Conservation (phyloP, 2,113 vertebrate species). For the Butorides virescens region DNA sequence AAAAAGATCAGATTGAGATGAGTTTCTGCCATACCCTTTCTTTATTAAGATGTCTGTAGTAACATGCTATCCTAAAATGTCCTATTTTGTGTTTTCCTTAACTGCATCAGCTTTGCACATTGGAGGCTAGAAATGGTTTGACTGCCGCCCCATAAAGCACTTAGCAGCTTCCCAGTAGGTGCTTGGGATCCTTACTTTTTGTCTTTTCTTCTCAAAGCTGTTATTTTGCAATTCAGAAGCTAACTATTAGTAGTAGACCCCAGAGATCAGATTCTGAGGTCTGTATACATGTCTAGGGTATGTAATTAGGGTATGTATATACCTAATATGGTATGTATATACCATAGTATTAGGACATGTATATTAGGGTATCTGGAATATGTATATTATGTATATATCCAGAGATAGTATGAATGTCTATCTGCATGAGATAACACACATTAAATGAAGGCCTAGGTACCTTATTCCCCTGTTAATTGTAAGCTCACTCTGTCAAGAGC, state of each 20-base stretch:
- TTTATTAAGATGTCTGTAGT: not conserved
- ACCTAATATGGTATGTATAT: too few relatives aligned
- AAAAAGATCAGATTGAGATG: not conserved
- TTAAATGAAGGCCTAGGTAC: not conserved
- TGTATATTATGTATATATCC: not conserved
- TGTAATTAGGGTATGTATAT: too few relatives aligned
- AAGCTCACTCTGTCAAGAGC: not conserved
- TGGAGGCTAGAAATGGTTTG: not conserved
- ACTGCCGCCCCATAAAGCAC: not conserved
- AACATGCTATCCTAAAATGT: not conserved
- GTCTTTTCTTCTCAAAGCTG: not conserved
- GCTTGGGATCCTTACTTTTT: not conserved
- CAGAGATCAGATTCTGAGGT: not conserved
- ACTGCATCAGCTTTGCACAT: not conserved
- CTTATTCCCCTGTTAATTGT: not conserved
- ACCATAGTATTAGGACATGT: too few relatives aligned
- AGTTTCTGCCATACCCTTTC: not conserved
- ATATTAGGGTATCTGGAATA: not conserved
- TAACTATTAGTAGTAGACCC: not conserved
- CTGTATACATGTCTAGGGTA: not conserved
- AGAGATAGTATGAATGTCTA: not conserved
- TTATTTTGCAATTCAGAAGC: not conserved
- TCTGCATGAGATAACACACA: not conserved
- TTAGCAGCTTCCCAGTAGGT: not conserved
- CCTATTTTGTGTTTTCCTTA: not conserved